These are phyloP conservation scores for Drosophila sucinea DNA, from an alignment of 1,140 invertebrate genomes.

Conservation along the genomic window DNA sequence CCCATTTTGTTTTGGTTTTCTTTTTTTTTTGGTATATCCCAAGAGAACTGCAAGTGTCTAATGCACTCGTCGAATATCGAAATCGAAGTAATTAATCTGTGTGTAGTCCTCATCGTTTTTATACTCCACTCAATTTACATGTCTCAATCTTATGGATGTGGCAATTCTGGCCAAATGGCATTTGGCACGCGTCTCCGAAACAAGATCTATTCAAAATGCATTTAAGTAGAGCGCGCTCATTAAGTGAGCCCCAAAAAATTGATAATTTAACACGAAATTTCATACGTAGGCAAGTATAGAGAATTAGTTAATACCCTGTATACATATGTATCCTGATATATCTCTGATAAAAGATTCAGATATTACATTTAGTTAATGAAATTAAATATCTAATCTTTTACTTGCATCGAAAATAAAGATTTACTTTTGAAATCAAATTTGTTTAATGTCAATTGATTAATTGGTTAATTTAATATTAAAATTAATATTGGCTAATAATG, in stretches of 20 bases:
- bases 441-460: conserved; percentile 30
- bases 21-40: not conserved
- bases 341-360: not conserved
- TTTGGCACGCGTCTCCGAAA: conserved; percentile 53
- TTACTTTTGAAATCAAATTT: not conserved
- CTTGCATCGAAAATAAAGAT: too few relatives aligned
- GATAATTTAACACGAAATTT: conserved; percentile 67
- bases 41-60: conserved; percentile 43
- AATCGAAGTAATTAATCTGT: conserved; percentile 69
- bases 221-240: conserved; percentile 58
- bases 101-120: conserved; percentile 68
- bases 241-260: conserved; percentile 55
- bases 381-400: too few relatives aligned
- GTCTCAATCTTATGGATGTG: conserved; percentile 50
- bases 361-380: too few relatives aligned
- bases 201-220: conserved; percentile 40
- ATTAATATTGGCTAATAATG: conserved; percentile 49
- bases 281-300: conserved; percentile 43
- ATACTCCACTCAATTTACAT: conserved; percentile 50
- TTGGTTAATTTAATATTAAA: conserved; percentile 52
- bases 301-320: conserved; percentile 2
- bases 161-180: conserved; percentile 59
- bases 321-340: not conserved
- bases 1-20: conserved; percentile 40
- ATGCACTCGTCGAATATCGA: conserved; percentile 59